Evolutionary conservation across 2,113 vertebrate species (phyloP).

Genomic region (Malaclemys terrapin): DNA sequence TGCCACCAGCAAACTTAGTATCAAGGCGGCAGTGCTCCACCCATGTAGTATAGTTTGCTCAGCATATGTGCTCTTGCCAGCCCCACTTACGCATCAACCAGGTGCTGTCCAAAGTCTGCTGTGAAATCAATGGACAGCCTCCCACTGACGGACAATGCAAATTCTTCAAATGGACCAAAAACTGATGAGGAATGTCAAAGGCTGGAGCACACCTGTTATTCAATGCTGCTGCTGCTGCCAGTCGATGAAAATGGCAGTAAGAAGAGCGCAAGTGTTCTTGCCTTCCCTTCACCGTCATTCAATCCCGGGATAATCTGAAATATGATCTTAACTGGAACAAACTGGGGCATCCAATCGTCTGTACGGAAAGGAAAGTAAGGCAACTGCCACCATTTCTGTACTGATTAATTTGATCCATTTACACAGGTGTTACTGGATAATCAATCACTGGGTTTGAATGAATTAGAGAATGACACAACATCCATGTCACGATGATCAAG

Average conservation of each 20-base stretch:
- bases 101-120: neutral
- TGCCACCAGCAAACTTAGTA: neutral
- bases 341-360: neutral
- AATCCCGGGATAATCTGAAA: neutral
- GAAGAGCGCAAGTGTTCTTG: neutral
- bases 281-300: neutral
- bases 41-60: neutral
- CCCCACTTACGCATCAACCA: no score
- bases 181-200: neutral
- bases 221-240: fast-evolving
- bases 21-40: neutral
- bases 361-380: no score
- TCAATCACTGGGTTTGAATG: no score
- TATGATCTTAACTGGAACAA: neutral
- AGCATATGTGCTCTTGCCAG: neutral
- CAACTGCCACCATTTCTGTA: no score
- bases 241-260: neutral
- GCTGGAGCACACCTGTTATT: neutral
- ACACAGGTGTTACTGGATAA: no score
- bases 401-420: no score
- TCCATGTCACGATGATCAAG: no score
- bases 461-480: no score
- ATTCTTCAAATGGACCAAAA: neutral
- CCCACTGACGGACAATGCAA: fast-evolving
- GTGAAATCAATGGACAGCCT: neutral